Evolutionary conservation across 2,888 invertebrate species (phyloP).

Genomic region (Amiota mariae): DNA sequence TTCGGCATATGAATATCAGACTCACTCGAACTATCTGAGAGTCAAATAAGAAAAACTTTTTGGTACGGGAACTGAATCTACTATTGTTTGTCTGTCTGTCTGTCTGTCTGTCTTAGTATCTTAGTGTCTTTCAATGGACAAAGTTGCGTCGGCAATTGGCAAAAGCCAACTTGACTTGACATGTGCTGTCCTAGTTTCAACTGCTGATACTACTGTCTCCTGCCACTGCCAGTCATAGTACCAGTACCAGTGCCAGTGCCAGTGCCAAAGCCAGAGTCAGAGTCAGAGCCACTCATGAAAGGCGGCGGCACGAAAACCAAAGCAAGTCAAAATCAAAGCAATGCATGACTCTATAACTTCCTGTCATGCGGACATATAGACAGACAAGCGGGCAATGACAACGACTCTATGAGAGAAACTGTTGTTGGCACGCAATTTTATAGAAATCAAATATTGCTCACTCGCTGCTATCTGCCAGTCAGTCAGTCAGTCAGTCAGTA

Average conservation of each 20-base stretch:
- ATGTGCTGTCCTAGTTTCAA: conserved; percentile 22
- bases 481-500: background rate
- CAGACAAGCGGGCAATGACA: background rate
- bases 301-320: background rate
- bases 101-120: too few species aligned
- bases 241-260: too few species aligned
- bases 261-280: too few species aligned
- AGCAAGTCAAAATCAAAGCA: conserved; percentile 7
- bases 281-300: background rate
- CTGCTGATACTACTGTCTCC: background rate
- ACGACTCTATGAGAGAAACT: background rate
- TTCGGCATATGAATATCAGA: background rate
- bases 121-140: background rate
- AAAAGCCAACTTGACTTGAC: conserved; percentile 3
- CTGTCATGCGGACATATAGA: background rate
- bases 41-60: too few species aligned
- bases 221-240: background rate
- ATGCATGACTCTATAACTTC: conserved; percentile 13
- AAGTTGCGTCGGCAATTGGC: background rate
- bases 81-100: too few species aligned
- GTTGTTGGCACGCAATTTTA: conserved; percentile 27
- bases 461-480: background rate
- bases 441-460: conserved; percentile 18
- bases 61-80: too few species aligned
- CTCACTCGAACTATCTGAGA: too few species aligned